Base-by-base conservation (phyloP, 2,797 vertebrate species). In the Peromyscus attwateri region DNA sequence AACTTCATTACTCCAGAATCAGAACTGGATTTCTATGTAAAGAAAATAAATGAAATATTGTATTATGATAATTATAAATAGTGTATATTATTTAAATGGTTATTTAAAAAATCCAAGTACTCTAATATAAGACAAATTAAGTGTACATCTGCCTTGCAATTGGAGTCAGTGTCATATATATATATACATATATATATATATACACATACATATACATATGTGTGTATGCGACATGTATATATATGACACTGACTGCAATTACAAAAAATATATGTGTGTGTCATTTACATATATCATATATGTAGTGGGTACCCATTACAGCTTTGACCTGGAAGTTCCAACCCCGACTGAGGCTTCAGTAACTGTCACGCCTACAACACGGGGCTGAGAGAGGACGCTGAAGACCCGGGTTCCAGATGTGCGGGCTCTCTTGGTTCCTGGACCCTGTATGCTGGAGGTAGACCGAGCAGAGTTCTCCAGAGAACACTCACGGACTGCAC, bases 41-140 rank as follows among this genome's bases (percentile, higher is more conserved):
- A 21, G 49, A 55, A 97, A 88, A 81, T 68, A 87, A 64, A 55
- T 84, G 37, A 89, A 23, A 4, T 57, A 40, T 62, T 96, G 31
- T 1, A 81, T 88, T 55, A 62, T 92, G n/a, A 19, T 64, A 75
- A 49, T 93, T 87, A 81, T 31, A 49, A 87, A 66, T 60, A 89
- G 31, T 89, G 4, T 77, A 8, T 31, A 85, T 46, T 64, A 95
- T 89, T 66, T 89, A 64, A 49, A 87, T 27, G 16, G 34, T 29
- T 66, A 27, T 34, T 34, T 75, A 52, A 21, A 90, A 60, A 68
- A 90, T 68, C n/a, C 62, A 17, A 96, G 34, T 55, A 62, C n/a
- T 82, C 62, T 52, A 52, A 52, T 52, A 3, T 64, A 57, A 40
- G 10, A 89, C 3, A 88, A 55, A 77, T 92, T 57, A 68, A 95